A percentile compares a stretch with the other conserved stretches of the same genome.
Conservation (phyloP, 2,113 vertebrate species). For the Antechinus flavipes region DNA sequence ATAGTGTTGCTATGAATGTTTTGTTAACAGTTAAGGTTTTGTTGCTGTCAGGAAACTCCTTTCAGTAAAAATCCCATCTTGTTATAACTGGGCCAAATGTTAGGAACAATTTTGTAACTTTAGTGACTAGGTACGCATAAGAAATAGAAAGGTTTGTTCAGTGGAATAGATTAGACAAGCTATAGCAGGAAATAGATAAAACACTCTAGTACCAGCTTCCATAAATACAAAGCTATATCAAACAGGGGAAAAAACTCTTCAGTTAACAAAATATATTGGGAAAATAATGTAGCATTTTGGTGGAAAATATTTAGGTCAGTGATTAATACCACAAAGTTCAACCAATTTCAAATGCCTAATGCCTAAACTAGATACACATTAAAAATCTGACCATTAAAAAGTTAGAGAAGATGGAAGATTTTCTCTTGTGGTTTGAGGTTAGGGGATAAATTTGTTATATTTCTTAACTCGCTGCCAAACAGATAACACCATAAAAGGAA, state of each 20-base stretch:
- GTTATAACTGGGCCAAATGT: not conserved
- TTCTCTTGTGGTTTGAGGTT: not conserved
- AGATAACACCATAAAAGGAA: not conserved
- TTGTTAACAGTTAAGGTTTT: not conserved
- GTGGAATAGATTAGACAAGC: not conserved
- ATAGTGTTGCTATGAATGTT: not conserved
- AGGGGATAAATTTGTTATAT: not conserved
- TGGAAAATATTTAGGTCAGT: not conserved
- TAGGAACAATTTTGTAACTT: not conserved
- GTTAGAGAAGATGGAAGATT: not conserved
- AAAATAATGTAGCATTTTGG: not conserved
- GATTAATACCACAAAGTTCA: not conserved
- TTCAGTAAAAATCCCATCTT: not conserved
- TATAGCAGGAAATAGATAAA: not conserved
- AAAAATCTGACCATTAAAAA: not conserved
- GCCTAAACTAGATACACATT: not conserved
- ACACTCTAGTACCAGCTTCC: not conserved
- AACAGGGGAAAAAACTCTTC: too few relatives aligned
- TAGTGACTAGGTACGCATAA: not conserved
- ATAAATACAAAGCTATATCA: not conserved
- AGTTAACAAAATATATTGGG: too few relatives aligned
- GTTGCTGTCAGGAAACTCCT: not conserved
- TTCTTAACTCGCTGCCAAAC: not conserved
- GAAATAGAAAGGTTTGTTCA: not conserved
- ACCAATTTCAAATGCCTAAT: not conserved